A percentile compares a stretch with the other conserved stretches of the same genome.
Conservation (phyloP, 2,797 vertebrate genomes). For the Acanthurus lineatus region DNA sequence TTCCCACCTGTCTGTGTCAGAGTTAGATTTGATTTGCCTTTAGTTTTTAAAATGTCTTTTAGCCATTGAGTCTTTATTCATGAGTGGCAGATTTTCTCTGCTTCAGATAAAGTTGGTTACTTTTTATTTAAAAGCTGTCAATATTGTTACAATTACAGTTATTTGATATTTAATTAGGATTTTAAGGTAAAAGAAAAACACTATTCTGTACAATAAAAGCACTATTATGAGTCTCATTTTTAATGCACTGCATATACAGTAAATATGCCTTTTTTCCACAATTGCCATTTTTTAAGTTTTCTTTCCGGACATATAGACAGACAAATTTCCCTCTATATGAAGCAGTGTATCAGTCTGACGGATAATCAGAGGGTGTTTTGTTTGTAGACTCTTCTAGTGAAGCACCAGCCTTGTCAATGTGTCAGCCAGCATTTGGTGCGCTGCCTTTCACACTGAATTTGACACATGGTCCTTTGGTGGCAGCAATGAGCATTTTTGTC, state of each 20-base stretch:
- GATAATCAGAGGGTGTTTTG: slow-evolving; percentile 45
- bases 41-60: neutral
- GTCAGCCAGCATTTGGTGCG: slow-evolving; percentile 64
- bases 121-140: neutral
- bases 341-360: slow-evolving; percentile 13
- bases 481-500: slow-evolving; percentile 78
- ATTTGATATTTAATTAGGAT: neutral
- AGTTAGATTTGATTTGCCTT: slow-evolving; percentile 7
- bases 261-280: neutral
- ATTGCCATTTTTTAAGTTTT: neutral
- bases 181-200: neutral
- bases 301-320: neutral
- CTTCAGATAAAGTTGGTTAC: neutral
- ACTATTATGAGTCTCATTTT: neutral
- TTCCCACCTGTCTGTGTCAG: neutral
- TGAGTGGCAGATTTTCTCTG: neutral
- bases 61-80: slow-evolving; percentile 5
- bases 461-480: slow-evolving; percentile 74
- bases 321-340: neutral
- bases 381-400: slow-evolving; percentile 46
- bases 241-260: neutral
- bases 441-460: slow-evolving; percentile 72
- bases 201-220: neutral
- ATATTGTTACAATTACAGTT: neutral
- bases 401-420: slow-evolving; percentile 50